These are phyloP conservation scores for Cisticola juncidis DNA, from an alignment of 2,113 vertebrate species.

Conservation along the genomic window DNA sequence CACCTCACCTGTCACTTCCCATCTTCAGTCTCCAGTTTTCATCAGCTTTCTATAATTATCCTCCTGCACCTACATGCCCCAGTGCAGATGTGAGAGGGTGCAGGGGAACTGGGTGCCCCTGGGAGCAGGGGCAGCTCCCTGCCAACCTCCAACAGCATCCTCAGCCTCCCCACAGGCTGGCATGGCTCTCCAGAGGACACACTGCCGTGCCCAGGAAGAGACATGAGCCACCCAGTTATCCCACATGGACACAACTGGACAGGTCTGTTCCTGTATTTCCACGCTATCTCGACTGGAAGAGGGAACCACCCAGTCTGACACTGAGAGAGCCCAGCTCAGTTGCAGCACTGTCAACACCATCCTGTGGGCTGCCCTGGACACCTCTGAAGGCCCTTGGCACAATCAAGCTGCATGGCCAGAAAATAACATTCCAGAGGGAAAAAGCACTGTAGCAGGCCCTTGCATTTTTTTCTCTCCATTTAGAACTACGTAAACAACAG, in stretches of 20 bases:
- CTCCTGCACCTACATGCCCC: rapidly evolving
- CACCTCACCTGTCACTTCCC: not conserved
- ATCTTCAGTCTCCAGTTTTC: not conserved
- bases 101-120: rapidly evolving
- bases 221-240: not conserved
- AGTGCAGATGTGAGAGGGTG: rapidly evolving
- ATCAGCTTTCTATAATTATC: not conserved
- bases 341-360: not conserved
- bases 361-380: not conserved
- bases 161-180: not conserved
- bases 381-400: not conserved
- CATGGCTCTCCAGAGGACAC: not conserved
- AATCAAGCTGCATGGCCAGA: not conserved
- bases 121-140: not conserved
- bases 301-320: not conserved
- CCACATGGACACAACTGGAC: rapidly evolving
- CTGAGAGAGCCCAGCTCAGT: not conserved
- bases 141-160: not conserved
- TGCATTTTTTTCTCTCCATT: not conserved
- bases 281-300: rapidly evolving
- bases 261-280: not conserved
- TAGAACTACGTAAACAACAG: not conserved
- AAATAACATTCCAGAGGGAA: not conserved
- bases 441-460: not conserved
- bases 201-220: not conserved